These are phyloP conservation scores for Esox lucius DNA, from an alignment of 2,797 vertebrate genomes.

Conservation along the genomic window DNA sequence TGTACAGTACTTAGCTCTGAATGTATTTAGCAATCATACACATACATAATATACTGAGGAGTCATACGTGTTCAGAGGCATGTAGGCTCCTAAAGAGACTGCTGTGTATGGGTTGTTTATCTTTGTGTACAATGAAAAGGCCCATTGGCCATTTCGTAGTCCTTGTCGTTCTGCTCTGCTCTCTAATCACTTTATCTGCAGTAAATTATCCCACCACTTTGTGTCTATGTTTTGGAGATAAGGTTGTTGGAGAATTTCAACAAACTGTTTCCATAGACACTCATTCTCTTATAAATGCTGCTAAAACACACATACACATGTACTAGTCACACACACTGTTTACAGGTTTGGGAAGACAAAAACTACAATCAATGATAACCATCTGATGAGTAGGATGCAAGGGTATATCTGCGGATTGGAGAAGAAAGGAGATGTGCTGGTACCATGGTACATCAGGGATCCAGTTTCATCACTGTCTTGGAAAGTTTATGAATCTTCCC, in stretches of 20 bases:
- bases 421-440: conserved; percentile 53
- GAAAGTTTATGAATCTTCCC: conserved; percentile 65
- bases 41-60: conserved; percentile 30
- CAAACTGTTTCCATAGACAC: conserved; percentile 32
- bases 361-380: conserved; percentile 42
- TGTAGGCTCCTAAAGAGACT: conserved; percentile 67
- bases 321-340: conserved; percentile 12
- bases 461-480: conserved; percentile 58
- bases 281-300: conserved; percentile 12
- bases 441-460: conserved; percentile 66
- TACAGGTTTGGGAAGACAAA: conserved; percentile 7
- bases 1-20: background rate
- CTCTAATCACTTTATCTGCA: conserved; percentile 70
- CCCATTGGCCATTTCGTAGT: conserved; percentile 51
- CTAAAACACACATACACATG: background rate
- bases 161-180: conserved; percentile 44
- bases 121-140: conserved; percentile 63
- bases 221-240: conserved; percentile 61
- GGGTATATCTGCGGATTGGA: conserved; percentile 53
- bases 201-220: conserved; percentile 68
- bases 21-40: background rate
- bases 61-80: conserved; percentile 68
- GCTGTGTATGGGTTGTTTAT: conserved; percentile 74
- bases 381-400: conserved; percentile 45
- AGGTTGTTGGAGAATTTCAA: conserved; percentile 44